These are phyloP conservation scores for Hyalella azteca DNA, from an alignment of 2,888 invertebrate genomes.

Conservation along the genomic window DNA sequence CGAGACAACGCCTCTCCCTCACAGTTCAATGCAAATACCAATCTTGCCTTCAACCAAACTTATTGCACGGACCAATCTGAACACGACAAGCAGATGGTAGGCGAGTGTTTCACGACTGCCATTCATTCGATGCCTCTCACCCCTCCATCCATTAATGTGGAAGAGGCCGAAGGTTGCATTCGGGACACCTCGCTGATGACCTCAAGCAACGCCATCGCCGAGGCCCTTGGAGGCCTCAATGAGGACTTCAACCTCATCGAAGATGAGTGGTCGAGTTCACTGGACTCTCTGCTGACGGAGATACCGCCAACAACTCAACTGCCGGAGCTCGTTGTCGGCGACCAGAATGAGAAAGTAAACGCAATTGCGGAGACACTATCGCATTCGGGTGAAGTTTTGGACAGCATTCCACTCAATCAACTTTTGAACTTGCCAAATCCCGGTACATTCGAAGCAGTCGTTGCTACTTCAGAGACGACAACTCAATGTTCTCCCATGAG, in stretches of 20 bases:
- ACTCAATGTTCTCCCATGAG: conserved; percentile 52
- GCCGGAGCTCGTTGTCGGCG: conserved; percentile 41
- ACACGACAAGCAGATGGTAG: not conserved
- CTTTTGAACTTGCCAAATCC: not conserved
- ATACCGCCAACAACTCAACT: conserved; percentile 41
- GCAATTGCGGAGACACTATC: not conserved
- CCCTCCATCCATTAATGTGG: conserved; percentile 53
- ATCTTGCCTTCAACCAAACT: not conserved
- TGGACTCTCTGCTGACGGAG: conserved; percentile 45
- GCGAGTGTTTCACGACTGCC: not conserved
- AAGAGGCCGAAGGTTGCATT: conserved; percentile 42
- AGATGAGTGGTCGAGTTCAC: conserved; percentile 50
- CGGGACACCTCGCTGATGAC: conserved; percentile 40
- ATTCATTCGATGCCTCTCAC: conserved; percentile 32
- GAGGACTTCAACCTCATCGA: conserved; percentile 47
- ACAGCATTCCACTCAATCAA: not conserved
- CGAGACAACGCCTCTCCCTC: not conserved
- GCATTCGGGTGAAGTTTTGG: not conserved
- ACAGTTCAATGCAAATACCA: not conserved
- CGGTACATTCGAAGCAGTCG: not conserved
- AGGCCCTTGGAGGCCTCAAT: conserved; percentile 51
- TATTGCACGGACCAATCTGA: not conserved
- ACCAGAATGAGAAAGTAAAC: not conserved
- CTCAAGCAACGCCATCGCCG: conserved; percentile 43
- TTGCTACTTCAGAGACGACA: not conserved